Evolutionary conservation across 2,888 invertebrate genomes (phyloP).

Genomic region (Chaetoderma sp.): DNA sequence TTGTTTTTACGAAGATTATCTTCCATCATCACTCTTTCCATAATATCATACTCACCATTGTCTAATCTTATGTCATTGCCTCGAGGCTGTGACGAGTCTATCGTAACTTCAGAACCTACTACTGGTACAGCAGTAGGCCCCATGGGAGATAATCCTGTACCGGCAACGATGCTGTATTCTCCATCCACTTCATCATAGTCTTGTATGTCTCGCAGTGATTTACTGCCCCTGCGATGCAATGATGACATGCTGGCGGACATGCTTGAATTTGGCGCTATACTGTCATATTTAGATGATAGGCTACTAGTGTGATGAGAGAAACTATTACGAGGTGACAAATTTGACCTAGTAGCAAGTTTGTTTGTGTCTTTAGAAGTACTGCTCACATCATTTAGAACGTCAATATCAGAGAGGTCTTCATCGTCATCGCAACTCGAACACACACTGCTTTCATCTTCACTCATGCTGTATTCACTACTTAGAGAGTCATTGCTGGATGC

Average conservation of each 20-base stretch:
- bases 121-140: too few relatives aligned
- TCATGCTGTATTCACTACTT: not conserved
- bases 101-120: not conserved
- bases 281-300: too few relatives aligned
- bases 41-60: not conserved
- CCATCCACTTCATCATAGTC: constrained; percentile 8
- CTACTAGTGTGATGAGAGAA: too few relatives aligned
- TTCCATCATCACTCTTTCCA: not conserved
- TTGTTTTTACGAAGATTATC: not conserved
- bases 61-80: not conserved
- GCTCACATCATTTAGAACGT: not conserved
- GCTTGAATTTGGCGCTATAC: too few relatives aligned
- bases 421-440: too few relatives aligned
- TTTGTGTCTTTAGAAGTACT: not conserved
- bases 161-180: not conserved
- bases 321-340: not conserved
- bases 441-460: too few relatives aligned
- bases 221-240: too few relatives aligned
- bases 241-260: too few relatives aligned
- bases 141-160: not conserved
- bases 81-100: not conserved
- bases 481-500: not conserved
- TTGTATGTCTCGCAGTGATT: too few relatives aligned
- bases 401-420: not conserved
- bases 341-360: not conserved